A percentile compares a stretch with the other conserved stretches of the same genome.
Conservation (phyloP, 2,113 vertebrate genomes). For the Perognathus longimembris region DNA sequence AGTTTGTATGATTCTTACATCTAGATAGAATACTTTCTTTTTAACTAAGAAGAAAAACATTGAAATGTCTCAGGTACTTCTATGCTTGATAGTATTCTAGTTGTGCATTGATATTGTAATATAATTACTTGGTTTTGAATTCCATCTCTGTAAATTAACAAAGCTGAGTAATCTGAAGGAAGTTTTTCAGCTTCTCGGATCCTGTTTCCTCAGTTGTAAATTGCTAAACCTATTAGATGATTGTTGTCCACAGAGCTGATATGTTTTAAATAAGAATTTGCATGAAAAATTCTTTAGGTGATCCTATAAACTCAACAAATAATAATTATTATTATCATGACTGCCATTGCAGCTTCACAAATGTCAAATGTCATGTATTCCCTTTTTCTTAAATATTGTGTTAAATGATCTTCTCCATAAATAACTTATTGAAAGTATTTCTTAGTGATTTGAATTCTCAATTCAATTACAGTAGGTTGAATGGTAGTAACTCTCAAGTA, state of each 20-base stretch:
- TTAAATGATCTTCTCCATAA: background rate
- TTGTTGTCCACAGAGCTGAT: background rate
- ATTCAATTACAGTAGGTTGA: background rate
- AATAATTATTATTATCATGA: background rate
- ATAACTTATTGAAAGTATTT: background rate
- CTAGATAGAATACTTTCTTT: background rate
- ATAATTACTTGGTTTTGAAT: slow-evolving; percentile 1
- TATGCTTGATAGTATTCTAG: background rate
- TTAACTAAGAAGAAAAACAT: background rate
- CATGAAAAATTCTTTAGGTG: background rate
- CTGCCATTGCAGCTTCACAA: background rate
- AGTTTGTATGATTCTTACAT: background rate
- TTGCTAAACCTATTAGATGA: background rate
- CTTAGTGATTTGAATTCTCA: background rate
- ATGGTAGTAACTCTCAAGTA: background rate
- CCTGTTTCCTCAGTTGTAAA: slow-evolving; percentile 18
- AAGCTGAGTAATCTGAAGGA: slow-evolving; percentile 10
- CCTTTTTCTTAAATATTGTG: slow-evolving; percentile 3
- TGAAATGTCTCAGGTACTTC: background rate
- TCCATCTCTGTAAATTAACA: background rate
- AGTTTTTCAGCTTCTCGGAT: background rate
- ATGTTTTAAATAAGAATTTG: background rate
- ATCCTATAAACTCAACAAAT: background rate
- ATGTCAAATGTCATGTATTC: background rate
- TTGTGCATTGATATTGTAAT: background rate